Conservation (phyloP, 1,140 invertebrate genomes). For the Trypoxylus dichotomus region DNA sequence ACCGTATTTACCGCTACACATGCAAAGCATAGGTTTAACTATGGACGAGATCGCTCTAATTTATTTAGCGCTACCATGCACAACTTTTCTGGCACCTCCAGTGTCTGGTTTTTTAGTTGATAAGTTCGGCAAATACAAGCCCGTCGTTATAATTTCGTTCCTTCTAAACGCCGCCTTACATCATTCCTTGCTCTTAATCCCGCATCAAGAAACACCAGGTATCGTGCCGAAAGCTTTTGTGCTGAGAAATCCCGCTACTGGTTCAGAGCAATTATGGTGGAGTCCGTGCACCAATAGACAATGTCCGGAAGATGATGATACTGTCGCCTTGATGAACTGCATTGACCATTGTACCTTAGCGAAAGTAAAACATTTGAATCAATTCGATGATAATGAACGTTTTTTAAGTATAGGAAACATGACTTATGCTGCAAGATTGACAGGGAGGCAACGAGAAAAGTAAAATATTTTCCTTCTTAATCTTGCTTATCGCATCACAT, state of each 20-base stretch:
- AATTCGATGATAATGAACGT: background rate
- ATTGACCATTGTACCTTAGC: slow-evolving; percentile 67
- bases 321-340: slow-evolving; percentile 69
- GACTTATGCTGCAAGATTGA: background rate
- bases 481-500: too few relatives aligned
- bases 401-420: background rate
- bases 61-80: slow-evolving; percentile 79
- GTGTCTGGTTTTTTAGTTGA: slow-evolving; percentile 78
- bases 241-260: slow-evolving; percentile 67
- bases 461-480: background rate
- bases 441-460: background rate
- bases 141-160: slow-evolving; percentile 72
- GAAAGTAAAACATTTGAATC: background rate
- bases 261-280: slow-evolving; percentile 76
- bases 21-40: slow-evolving; percentile 82
- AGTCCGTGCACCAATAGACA: slow-evolving; percentile 73
- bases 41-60: slow-evolving; percentile 83
- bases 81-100: slow-evolving; percentile 77
- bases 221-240: slow-evolving; percentile 71
- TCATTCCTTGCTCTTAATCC: slow-evolving; percentile 71
- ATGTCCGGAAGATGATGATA: slow-evolving; percentile 72
- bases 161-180: slow-evolving; percentile 72
- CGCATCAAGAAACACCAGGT: slow-evolving; percentile 72
- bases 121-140: slow-evolving; percentile 79
- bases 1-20: slow-evolving; percentile 83